Evolutionary conservation across 2,888 invertebrate species (phyloP), one percentile per base, ranked within the genome.

Genomic region (Harpagoxenus sublaevis): DNA sequence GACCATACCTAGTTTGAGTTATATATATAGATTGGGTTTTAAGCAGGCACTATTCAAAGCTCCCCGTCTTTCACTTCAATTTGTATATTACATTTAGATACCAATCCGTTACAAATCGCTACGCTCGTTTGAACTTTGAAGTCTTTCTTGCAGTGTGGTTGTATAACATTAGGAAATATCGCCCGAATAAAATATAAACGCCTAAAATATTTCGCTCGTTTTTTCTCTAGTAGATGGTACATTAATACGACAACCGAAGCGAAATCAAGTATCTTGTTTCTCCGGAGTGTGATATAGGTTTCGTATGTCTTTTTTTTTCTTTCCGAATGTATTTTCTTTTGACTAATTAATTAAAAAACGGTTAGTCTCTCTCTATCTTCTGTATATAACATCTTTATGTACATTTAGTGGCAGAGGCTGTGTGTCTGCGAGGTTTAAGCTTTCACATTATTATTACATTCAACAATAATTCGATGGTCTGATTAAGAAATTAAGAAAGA

Each of bases 41-140:
- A 94, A 94, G 94, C 94, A 94, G 94, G 94, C 94, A 94, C 94
- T 94, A 94, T 94, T 94, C 93, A 92, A 94, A 94, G 94, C 94
- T 94, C 93, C 93, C 93, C 91, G 91, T 88, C 92, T 87, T 83
- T 28, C 86, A 78, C 86, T 86, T 86, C 83, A 86, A 85, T 90
- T 86, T 87, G 86, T 86, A 86, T 89, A 55, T 89, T 87, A 89
- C 87, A 83, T 73, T 88, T 89, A 87, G 83, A 87, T 89, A 90
- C 87, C 87, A 70, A 87, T 89, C 84, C 84, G 68, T 87, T 89
- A 89, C 71, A 90, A 89, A 90, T 89, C 71, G 57, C 83, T 87
- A 88, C 45, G 28, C 84, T 87, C 84, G 75, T 86, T 85, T 87
- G 77, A 86, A 89, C 84, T 55, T 83, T 84, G 83, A 87, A 90